Evolutionary conservation across 2,888 invertebrate genomes (phyloP).

Genomic region (Dugesia japonica): DNA sequence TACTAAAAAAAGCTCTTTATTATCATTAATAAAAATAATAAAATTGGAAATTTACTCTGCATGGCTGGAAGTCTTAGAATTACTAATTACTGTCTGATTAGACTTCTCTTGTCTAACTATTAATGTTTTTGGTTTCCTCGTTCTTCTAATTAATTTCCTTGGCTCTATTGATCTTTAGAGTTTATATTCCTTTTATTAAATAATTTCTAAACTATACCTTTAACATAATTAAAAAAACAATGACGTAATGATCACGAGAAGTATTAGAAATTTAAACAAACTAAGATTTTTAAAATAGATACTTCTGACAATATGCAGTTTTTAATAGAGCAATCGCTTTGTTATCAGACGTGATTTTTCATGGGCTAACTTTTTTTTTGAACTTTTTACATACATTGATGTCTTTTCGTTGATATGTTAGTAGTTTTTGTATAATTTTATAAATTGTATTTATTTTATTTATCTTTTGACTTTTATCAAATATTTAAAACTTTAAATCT

Average conservation of each 20-base stretch:
- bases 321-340: too few relatives aligned
- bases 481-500: too few relatives aligned
- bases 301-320: too few relatives aligned
- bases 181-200: background rate
- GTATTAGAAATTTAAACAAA: too few relatives aligned
- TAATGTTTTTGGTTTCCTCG: slow-evolving; percentile 20
- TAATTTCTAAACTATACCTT: background rate
- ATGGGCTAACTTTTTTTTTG: too few relatives aligned
- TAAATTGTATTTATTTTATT: too few relatives aligned
- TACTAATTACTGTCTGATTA: slow-evolving; percentile 7
- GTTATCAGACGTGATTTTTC: too few relatives aligned
- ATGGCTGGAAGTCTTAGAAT: slow-evolving; percentile 20
- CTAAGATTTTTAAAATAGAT: too few relatives aligned
- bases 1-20: background rate
- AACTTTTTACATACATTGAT: too few relatives aligned
- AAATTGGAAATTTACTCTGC: slow-evolving; percentile 20
- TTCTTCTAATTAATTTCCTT: slow-evolving; percentile 20
- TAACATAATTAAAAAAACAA: background rate
- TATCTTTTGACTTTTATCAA: too few relatives aligned
- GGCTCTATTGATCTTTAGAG: slow-evolving; percentile 9
- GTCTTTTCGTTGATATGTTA: too few relatives aligned
- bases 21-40: slow-evolving; percentile 13
- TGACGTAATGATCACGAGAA: background rate
- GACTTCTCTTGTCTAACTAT: slow-evolving; percentile 20
- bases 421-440: too few relatives aligned